Percentiles rank a stretch among this genome's conserved stretches.
phyloP scores from a whole-genome alignment of 1,140 invertebrate species.

The Platyscapa corneri region DNA sequence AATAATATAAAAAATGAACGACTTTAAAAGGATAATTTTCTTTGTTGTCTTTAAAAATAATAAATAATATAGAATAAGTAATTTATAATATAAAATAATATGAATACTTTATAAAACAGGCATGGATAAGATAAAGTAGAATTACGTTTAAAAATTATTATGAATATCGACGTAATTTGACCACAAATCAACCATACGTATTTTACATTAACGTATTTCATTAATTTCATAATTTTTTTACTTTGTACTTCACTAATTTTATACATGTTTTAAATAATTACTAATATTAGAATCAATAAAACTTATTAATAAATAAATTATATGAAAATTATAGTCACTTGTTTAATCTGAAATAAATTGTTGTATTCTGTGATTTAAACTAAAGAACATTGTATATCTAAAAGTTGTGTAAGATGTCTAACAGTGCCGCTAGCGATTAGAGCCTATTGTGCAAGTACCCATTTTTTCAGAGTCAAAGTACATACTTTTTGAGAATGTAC shows the following conservation, averaged over 20 bases:
- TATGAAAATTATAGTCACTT: background rate
- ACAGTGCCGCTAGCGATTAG: too few relatives aligned
- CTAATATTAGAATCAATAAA: background rate
- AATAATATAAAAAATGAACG: background rate
- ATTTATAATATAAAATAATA: too few relatives aligned
- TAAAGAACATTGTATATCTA: background rate
- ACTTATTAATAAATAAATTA: background rate
- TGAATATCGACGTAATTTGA: background rate
- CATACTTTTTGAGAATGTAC: background rate
- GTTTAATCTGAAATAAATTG: background rate
- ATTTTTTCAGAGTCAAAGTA: background rate
- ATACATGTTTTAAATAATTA: too few relatives aligned
- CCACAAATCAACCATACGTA: background rate
- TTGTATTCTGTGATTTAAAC: background rate
- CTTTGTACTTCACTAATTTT: too few relatives aligned
- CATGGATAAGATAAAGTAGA: background rate
- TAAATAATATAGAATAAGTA: too few relatives aligned
- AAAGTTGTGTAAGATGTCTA: background rate
- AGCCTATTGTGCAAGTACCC: background rate
- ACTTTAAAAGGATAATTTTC: too few relatives aligned
- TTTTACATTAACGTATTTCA: background rate
- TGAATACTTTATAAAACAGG: background rate
- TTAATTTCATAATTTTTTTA: background rate
- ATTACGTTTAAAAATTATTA: background rate
- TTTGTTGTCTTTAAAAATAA: too few relatives aligned